A percentile compares a stretch with the other conserved stretches of the same genome.
Evolutionary conservation across 2,113 vertebrate genomes (phyloP).

Genomic region (Cariama cristata): DNA sequence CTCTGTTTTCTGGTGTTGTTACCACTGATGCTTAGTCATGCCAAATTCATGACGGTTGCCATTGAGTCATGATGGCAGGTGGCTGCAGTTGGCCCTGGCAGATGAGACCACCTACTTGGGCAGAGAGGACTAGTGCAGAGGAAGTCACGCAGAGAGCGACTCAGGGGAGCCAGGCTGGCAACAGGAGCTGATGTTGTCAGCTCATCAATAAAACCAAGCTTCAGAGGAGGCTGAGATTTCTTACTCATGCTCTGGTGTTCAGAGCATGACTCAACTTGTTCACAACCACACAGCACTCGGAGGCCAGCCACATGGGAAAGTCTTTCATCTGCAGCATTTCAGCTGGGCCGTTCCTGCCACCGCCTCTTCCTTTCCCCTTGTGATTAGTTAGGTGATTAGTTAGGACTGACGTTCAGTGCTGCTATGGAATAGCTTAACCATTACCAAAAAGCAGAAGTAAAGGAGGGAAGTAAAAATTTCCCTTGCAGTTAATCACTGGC

Average conservation of each 20-base stretch:
- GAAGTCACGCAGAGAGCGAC: neutral
- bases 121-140: neutral
- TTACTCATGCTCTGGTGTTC: conserved; percentile 36
- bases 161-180: neutral
- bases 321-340: neutral
- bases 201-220: neutral
- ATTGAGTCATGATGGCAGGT: neutral
- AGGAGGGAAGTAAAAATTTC: neutral
- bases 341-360: neutral
- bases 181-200: neutral
- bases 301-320: neutral
- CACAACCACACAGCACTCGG: neutral
- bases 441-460: neutral
- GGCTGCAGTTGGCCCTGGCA: neutral
- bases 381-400: neutral
- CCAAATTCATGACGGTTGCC: neutral
- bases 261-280: neutral
- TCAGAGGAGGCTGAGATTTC: neutral
- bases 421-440: neutral
- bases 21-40: neutral
- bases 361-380: neutral
- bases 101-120: neutral
- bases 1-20: neutral
- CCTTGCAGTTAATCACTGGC: conserved; percentile 8
- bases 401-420: neutral